Conservation (phyloP, 1,140 invertebrate species). For the Teleopsis dalmanni region DNA sequence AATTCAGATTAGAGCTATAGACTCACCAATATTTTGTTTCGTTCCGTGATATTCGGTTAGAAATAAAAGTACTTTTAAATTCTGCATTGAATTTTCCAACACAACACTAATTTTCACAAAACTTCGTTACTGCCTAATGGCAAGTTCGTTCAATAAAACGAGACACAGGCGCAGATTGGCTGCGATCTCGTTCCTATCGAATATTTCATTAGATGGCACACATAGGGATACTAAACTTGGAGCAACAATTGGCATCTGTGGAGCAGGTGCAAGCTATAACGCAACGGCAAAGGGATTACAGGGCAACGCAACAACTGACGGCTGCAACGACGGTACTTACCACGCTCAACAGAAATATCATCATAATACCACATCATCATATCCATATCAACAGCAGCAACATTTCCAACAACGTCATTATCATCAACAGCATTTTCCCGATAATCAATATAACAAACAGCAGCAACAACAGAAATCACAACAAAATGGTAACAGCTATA, state of each 20-base stretch:
- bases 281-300: slow-evolving; percentile 16
- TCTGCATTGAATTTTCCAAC: neutral
- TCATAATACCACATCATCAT: slow-evolving; percentile 7
- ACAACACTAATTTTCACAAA: slow-evolving; percentile 1
- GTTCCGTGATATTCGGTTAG: neutral
- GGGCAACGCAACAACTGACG: slow-evolving; percentile 9
- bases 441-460: slow-evolving; percentile 21
- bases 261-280: slow-evolving; percentile 29
- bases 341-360: slow-evolving; percentile 6
- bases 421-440: slow-evolving; percentile 7
- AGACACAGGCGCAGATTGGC: slow-evolving; percentile 64
- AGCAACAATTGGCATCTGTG: slow-evolving; percentile 42
- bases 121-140: slow-evolving; percentile 37
- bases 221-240: slow-evolving; percentile 74
- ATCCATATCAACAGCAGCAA: slow-evolving; percentile 9
- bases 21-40: neutral
- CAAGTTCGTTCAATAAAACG: slow-evolving; percentile 45
- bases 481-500: slow-evolving; percentile 8
- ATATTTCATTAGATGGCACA: slow-evolving; percentile 88
- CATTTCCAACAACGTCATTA: slow-evolving; percentile 16
- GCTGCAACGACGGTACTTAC: slow-evolving; percentile 1
- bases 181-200: slow-evolving; percentile 84
- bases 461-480: slow-evolving; percentile 15
- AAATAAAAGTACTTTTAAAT: neutral
- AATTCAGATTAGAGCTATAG: too few relatives aligned